phyloP scores from a whole-genome alignment of 92 coral and sea anemone species.

The Virgularia gustaviana region DNA sequence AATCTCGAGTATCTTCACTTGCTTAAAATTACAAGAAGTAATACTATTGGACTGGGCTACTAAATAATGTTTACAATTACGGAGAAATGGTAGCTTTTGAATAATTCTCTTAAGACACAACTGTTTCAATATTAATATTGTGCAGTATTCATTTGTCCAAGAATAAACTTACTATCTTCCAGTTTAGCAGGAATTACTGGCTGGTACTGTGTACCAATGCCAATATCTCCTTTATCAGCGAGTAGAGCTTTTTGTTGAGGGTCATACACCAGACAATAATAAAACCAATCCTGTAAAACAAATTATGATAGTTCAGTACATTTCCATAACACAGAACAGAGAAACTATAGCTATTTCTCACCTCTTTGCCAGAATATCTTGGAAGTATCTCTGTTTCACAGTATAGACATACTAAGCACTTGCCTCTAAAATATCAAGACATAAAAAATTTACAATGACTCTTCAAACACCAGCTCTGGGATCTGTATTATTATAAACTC shows the following conservation, averaged over 20 bases:
- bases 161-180: constrained; percentile 70
- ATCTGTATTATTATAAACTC: background rate
- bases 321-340: background rate
- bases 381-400: constrained; percentile 91
- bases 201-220: constrained; percentile 81
- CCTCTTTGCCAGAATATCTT: constrained; percentile 92
- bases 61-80: background rate
- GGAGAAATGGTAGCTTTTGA: background rate
- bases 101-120: no score
- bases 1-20: constrained; percentile 72
- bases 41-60: no score
- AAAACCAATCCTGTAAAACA: constrained; percentile 84
- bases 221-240: constrained; percentile 96
- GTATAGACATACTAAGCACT: constrained; percentile 89
- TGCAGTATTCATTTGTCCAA: no score
- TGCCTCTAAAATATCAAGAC: constrained; percentile 57
- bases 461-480: background rate
- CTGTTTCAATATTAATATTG: no score
- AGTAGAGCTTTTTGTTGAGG: constrained; percentile 95
- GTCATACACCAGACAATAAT: constrained; percentile 91
- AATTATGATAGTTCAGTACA: background rate
- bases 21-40: constrained; percentile 29
- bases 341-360: background rate
- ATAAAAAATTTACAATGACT: background rate
- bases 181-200: constrained; percentile 63